Percentiles rank a stretch among this genome's conserved stretches.
These are phyloP conservation scores for Salvelinus sp. DNA, from an alignment of 2,113 vertebrate species.

Conservation along the genomic window DNA sequence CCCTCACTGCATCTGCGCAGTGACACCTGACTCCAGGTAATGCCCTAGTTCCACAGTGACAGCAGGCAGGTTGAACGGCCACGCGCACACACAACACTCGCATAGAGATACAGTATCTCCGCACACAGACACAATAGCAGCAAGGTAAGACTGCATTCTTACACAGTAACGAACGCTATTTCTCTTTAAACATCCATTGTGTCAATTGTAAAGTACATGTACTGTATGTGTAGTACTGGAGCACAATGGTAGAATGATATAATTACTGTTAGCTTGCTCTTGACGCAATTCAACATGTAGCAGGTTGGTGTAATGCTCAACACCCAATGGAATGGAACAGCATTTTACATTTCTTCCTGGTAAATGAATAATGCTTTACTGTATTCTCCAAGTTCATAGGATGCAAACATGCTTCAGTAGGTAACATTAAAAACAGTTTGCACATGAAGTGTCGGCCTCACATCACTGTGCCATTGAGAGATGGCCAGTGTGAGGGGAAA, in stretches of 20 bases:
- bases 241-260: background rate
- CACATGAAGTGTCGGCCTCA: background rate
- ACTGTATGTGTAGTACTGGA: background rate
- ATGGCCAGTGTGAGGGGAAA: background rate
- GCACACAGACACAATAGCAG: constrained; percentile 25
- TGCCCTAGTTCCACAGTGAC: constrained; percentile 74
- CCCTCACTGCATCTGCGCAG: constrained; percentile 53
- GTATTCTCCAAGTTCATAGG: background rate
- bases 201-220: background rate
- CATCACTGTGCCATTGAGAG: constrained; percentile 4
- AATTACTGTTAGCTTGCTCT: background rate
- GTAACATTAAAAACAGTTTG: constrained; percentile 7
- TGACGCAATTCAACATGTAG: background rate
- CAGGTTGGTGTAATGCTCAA: background rate
- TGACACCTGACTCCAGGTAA: constrained; percentile 80
- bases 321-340: too few relatives aligned
- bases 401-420: background rate
- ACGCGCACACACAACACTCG: constrained; percentile 42
- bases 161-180: background rate
- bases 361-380: background rate
- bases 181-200: background rate
- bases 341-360: too few relatives aligned
- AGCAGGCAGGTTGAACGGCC: constrained; percentile 75
- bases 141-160: constrained; percentile 71
- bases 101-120: constrained; percentile 21